Evolutionary conservation across 2,113 vertebrate genomes (phyloP).

Genomic region (Lampris incognitus): DNA sequence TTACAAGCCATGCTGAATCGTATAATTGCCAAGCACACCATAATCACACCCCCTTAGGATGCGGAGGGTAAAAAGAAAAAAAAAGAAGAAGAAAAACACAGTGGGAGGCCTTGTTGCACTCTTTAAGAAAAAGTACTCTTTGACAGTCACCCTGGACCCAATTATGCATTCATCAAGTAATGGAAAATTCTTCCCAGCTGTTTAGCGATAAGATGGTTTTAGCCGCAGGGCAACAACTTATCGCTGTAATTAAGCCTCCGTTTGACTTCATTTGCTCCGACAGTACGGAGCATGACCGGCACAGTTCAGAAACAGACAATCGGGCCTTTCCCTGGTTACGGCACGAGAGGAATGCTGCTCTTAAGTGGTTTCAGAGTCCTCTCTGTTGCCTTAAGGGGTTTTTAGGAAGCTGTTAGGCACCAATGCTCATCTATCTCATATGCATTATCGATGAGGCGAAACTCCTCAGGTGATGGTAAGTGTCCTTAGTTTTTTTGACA

Average conservation of each 20-base stretch:
- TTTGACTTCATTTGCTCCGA: slow-evolving; percentile 77
- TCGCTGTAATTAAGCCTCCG: slow-evolving; percentile 76
- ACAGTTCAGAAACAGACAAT: slow-evolving; percentile 47
- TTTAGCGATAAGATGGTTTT: slow-evolving; percentile 76
- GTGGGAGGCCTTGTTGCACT: slow-evolving; percentile 54
- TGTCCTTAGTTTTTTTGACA: slow-evolving; percentile 61
- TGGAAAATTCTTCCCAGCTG: slow-evolving; percentile 71
- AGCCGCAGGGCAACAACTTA: slow-evolving; percentile 77
- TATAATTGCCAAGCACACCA: slow-evolving; percentile 48
- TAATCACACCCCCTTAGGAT: slow-evolving; percentile 43
- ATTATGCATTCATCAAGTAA: slow-evolving; percentile 75
- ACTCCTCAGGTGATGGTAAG: slow-evolving; percentile 62
- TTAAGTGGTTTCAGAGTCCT: slow-evolving; percentile 37
- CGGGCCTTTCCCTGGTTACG: slow-evolving; percentile 20
- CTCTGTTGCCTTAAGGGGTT: slow-evolving; percentile 40
- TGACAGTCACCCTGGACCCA: slow-evolving; percentile 71
- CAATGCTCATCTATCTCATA: slow-evolving; percentile 59
- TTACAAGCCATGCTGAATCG: slow-evolving; percentile 38
- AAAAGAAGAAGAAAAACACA: slow-evolving; percentile 19
- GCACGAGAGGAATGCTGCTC: slow-evolving; percentile 40
- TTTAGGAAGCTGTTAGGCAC: slow-evolving; percentile 43
- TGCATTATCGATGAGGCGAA: slow-evolving; percentile 68
- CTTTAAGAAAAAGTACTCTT: slow-evolving; percentile 44
- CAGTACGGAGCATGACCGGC: slow-evolving; percentile 64
- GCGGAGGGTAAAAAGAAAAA: not conserved